Percentiles rank a stretch among this genome's conserved stretches.
phyloP scores from a whole-genome alignment of 2,888 invertebrate species.

The Scaeva pyrastri region DNA sequence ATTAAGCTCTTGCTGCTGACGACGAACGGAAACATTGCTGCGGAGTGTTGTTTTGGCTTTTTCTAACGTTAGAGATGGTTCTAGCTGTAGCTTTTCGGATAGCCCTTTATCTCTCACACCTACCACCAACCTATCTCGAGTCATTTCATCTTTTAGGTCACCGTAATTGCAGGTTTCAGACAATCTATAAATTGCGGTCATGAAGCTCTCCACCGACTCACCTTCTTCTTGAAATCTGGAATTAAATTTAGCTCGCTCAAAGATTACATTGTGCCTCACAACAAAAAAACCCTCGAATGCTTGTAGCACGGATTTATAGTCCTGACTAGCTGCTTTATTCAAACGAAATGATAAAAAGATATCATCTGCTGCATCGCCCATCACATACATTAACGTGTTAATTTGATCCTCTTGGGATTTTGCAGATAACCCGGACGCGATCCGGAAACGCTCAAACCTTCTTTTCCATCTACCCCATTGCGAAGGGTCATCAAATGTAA shows the following conservation, averaged over 20 bases:
- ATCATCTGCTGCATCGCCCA: slow-evolving; percentile 17
- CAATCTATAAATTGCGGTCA: slow-evolving; percentile 11
- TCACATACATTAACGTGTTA: slow-evolving; percentile 6
- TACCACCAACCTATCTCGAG: slow-evolving; percentile 17
- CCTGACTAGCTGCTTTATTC: neutral
- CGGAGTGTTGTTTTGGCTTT: slow-evolving; percentile 15
- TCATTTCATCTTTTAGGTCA: slow-evolving; percentile 19
- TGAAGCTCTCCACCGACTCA: slow-evolving; percentile 19
- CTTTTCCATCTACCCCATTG: slow-evolving; percentile 18
- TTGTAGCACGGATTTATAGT: neutral
- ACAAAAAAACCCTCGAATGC: slow-evolving; percentile 16
- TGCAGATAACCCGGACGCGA: slow-evolving; percentile 18
- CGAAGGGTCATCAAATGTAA: slow-evolving; percentile 8
- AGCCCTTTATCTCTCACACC: slow-evolving; percentile 15
- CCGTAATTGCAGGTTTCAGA: slow-evolving; percentile 28
- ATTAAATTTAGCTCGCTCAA: slow-evolving; percentile 20
- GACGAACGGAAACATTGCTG: slow-evolving; percentile 8
- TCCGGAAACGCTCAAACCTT: slow-evolving; percentile 11
- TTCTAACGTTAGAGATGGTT: slow-evolving; percentile 32
- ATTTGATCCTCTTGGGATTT: slow-evolving; percentile 21
- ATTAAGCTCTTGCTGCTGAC: slow-evolving; percentile 35
- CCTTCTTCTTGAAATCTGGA: slow-evolving; percentile 25
- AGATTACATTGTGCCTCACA: slow-evolving; percentile 24
- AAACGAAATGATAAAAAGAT: neutral
- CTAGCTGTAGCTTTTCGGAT: slow-evolving; percentile 35